Conservation (phyloP, 2,797 vertebrate species). For the Meda fulgida region DNA sequence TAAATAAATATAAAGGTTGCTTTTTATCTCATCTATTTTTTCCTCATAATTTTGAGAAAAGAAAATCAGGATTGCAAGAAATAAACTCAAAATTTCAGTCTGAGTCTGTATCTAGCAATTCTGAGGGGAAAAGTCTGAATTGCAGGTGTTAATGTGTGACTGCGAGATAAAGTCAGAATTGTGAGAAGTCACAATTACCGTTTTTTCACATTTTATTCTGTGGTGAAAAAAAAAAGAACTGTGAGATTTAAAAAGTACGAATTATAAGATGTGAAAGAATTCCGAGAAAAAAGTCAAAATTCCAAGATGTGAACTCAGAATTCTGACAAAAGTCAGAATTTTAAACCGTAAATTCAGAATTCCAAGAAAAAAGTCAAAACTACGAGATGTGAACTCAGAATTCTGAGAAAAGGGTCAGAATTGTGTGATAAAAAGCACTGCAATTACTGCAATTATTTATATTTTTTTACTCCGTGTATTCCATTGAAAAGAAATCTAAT, state of each 20-base stretch:
- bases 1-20: background rate
- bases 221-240: no score
- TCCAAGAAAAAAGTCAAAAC: background rate
- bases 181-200: no score
- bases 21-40: background rate
- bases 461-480: background rate
- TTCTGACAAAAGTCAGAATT: background rate
- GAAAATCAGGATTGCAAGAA: background rate
- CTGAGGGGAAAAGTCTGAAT: no score
- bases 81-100: background rate
- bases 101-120: no score
- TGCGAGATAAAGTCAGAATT: no score
- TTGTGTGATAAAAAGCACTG: background rate
- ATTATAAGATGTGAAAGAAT: no score
- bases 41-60: no score
- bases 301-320: accelerated
- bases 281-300: no score
- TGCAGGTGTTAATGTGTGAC: no score
- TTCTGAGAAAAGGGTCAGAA: background rate
- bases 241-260: no score
- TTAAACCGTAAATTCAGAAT: accelerated
- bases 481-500: background rate
- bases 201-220: no score
- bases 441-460: background rate
- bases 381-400: accelerated